Evolutionary conservation across 2,113 vertebrate species (phyloP).

Genomic region (Sarotherodon lohbergeri): DNA sequence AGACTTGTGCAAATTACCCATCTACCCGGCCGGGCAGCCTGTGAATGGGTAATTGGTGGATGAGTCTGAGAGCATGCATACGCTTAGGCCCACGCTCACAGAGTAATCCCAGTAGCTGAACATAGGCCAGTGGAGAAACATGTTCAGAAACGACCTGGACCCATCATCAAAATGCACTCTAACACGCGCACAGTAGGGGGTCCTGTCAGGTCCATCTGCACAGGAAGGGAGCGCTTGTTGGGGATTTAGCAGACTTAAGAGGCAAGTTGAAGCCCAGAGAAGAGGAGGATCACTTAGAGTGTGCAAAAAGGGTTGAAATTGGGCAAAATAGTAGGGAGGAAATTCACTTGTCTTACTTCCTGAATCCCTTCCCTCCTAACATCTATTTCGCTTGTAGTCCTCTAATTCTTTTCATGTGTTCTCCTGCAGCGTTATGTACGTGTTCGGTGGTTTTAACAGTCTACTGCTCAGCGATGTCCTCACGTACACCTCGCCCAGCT

Average conservation of each 20-base stretch:
- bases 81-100: background rate
- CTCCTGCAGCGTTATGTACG: slow-evolving; percentile 83
- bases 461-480: slow-evolving; percentile 90
- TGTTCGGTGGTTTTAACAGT: slow-evolving; percentile 97
- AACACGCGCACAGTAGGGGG: background rate
- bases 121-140: background rate
- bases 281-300: background rate
- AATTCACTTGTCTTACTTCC: background rate
- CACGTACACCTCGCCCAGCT: slow-evolving; percentile 80
- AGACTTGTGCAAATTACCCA: slow-evolving; percentile 17
- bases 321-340: background rate
- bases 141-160: background rate
- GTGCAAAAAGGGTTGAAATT: background rate
- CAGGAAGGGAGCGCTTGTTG: background rate
- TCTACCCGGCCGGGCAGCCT: background rate
- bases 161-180: background rate
- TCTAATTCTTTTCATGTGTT: background rate
- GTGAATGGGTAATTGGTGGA: background rate
- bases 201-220: background rate
- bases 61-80: background rate
- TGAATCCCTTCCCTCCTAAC: background rate
- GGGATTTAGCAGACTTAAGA: background rate
- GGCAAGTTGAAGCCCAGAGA: background rate
- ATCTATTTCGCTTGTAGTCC: background rate
- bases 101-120: slow-evolving; percentile 10